A percentile compares a stretch with the other conserved stretches of the same genome.
These are phyloP conservation scores for Catagonus wagneri DNA, from an alignment of 2,113 vertebrate genomes.

Conservation along the genomic window DNA sequence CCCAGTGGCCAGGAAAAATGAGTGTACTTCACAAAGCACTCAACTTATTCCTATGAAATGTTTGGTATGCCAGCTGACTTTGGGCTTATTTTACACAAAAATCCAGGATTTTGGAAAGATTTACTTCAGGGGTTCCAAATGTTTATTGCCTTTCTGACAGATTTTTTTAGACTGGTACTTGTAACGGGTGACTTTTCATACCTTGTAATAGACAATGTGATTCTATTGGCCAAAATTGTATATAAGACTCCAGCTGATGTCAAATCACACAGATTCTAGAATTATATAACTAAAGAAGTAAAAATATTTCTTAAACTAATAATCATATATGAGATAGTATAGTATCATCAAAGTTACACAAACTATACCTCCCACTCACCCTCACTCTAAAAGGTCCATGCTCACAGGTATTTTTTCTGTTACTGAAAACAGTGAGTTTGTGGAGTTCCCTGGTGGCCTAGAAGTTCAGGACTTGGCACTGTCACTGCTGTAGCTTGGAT, in stretches of 20 bases:
- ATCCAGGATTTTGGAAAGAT: slow-evolving; percentile 58
- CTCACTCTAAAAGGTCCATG: not conserved
- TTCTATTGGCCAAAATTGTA: slow-evolving; percentile 5
- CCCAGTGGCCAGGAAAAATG: slow-evolving; percentile 10
- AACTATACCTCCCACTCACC: not conserved
- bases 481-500: no score
- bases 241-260: not conserved
- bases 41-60: slow-evolving; percentile 65
- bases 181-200: slow-evolving; percentile 67
- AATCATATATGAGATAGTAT: not conserved
- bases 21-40: slow-evolving; percentile 41
- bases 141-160: slow-evolving; percentile 64
- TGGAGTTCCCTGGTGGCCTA: no score
- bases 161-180: slow-evolving; percentile 68
- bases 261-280: slow-evolving; percentile 41
- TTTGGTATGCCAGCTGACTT: not conserved
- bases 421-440: not conserved
- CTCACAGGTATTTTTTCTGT: not conserved
- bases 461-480: no score
- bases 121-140: slow-evolving; percentile 64
- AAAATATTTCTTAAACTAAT: slow-evolving; percentile 9
- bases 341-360: not conserved
- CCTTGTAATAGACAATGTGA: slow-evolving; percentile 50
- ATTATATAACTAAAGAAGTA: not conserved
- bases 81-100: slow-evolving; percentile 65